Percentiles rank a stretch among this genome's conserved stretches.
Conservation (phyloP, 1,140 invertebrate genomes). For the Eumeta japonica region DNA sequence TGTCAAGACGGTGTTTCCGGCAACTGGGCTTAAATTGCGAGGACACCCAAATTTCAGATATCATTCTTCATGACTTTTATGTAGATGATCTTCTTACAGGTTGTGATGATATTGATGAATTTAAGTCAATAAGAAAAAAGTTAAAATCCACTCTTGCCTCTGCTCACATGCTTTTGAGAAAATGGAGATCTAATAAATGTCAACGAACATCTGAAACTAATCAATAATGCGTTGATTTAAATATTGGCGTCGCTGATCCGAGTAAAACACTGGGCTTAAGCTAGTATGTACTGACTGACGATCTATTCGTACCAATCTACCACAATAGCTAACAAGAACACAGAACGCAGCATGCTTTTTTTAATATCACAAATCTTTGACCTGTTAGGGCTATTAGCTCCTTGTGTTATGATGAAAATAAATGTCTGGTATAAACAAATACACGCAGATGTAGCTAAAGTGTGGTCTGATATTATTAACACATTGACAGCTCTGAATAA, state of each 20-base stretch:
- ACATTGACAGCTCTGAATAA: conserved; percentile 10
- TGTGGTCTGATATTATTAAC: conserved; percentile 8
- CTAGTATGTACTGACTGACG: not conserved
- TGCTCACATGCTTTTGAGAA: too few species aligned
- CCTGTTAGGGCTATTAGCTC: conserved; percentile 11
- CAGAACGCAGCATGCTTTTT: conserved; percentile 9
- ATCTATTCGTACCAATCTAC: not conserved
- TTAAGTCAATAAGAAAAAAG: too few species aligned
- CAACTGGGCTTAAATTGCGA: conserved; percentile 11
- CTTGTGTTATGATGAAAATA: conserved; percentile 12
- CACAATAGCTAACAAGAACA: not conserved
- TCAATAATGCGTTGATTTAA: too few species aligned
- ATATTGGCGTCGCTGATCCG: too few species aligned
- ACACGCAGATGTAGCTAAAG: conserved; percentile 5
- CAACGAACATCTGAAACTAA: too few species aligned
- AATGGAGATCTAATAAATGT: too few species aligned
- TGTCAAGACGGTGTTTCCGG: conserved; percentile 12
- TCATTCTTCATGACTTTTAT: conserved; percentile 40
- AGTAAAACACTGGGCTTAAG: not conserved
- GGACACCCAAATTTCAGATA: conserved; percentile 8
- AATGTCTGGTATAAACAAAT: conserved; percentile 7
- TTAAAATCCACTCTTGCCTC: too few species aligned
- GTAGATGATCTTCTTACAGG: conserved; percentile 49
- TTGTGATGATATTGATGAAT: too few species aligned
- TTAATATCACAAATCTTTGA: conserved; percentile 14